Percentiles rank a stretch among this genome's conserved stretches.
Conservation (phyloP, 2,113 vertebrate genomes). For the Apteryx mantelli region DNA sequence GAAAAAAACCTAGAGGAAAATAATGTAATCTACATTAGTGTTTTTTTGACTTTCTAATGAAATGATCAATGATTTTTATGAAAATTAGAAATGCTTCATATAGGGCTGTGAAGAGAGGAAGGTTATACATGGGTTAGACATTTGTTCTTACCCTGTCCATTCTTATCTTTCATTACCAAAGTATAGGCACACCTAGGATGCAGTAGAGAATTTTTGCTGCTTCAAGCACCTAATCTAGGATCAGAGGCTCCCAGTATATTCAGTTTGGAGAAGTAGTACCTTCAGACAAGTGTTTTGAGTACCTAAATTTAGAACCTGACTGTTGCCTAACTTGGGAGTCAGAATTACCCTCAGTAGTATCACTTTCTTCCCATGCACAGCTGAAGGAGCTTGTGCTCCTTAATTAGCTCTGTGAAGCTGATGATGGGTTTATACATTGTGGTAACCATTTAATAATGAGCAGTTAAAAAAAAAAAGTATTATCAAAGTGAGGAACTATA, state of each 20-base stretch:
- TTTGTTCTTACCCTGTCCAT: not conserved
- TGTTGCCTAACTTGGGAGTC: not conserved
- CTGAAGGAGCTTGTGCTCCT: not conserved
- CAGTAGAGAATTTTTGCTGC: not conserved
- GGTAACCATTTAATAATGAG: not conserved
- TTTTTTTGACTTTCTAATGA: not conserved
- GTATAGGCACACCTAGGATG: fast-evolving
- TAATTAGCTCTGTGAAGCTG: not conserved
- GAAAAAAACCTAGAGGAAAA: not conserved
- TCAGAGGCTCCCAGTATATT: not conserved
- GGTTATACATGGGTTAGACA: not conserved
- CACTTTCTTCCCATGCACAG: not conserved
- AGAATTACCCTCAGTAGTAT: fast-evolving
- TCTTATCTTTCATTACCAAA: not conserved
- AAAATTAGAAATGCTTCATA: not conserved
- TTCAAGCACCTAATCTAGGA: not conserved
- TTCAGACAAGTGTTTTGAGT: not conserved
- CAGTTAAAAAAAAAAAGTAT: not conserved
- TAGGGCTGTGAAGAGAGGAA: not conserved
- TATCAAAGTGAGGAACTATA: not conserved
- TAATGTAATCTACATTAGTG: not conserved
- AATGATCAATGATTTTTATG: not conserved
- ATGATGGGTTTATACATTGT: not conserved
- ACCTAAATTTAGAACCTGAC: not conserved
- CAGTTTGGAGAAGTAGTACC: not conserved